These are phyloP conservation scores for Rhyacophila brunnea DNA, from an alignment of 1,140 invertebrate species.

Conservation along the genomic window DNA sequence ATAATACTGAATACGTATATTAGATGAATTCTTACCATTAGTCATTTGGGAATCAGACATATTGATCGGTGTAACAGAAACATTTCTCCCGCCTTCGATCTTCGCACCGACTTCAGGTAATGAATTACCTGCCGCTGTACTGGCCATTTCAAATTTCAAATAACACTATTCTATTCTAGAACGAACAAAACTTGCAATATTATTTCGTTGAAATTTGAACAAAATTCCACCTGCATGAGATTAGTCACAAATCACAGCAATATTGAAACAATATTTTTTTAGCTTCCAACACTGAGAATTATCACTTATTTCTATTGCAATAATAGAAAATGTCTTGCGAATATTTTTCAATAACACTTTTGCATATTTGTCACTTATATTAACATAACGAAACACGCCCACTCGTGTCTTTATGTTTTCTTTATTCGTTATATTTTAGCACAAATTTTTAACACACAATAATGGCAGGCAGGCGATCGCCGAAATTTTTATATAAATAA, in stretches of 20 bases:
- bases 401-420: background rate
- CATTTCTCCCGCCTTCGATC: constrained; percentile 35
- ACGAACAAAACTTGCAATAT: too few relatives aligned
- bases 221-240: background rate
- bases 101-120: constrained; percentile 4
- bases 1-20: too few relatives aligned
- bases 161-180: too few relatives aligned
- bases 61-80: constrained; percentile 53
- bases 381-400: constrained; percentile 1
- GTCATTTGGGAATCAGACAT: constrained; percentile 48
- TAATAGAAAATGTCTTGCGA: background rate
- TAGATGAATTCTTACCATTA: constrained; percentile 49
- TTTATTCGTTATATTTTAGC: too few relatives aligned
- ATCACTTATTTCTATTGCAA: too few relatives aligned
- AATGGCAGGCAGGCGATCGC: too few relatives aligned
- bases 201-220: background rate
- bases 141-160: constrained; percentile 8
- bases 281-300: too few relatives aligned
- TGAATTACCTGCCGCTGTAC: constrained; percentile 6
- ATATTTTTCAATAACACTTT: too few relatives aligned
- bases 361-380: background rate
- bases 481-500: too few relatives aligned
- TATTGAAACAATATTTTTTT: too few relatives aligned
- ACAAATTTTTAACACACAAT: too few relatives aligned
- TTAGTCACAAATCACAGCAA: too few relatives aligned